These are phyloP conservation scores for Cylas formicarius DNA, from an alignment of 1,140 invertebrate species.

Conservation along the genomic window DNA sequence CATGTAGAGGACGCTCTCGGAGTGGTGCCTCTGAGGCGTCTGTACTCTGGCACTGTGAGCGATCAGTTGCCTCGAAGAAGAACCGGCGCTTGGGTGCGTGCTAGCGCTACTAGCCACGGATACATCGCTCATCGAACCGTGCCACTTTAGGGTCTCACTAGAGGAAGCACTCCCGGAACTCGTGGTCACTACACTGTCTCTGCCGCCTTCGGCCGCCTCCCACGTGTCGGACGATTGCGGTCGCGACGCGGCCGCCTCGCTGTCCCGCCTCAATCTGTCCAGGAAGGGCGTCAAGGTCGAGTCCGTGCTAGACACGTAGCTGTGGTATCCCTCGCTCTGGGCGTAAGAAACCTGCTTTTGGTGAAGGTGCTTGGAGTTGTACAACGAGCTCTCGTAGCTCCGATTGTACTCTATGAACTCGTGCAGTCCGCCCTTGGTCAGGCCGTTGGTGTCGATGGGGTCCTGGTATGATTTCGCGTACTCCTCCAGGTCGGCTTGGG, in stretches of 20 bases:
- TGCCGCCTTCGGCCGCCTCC: slow-evolving; percentile 53
- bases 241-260: slow-evolving; percentile 51
- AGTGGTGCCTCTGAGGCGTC: slow-evolving; percentile 72
- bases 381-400: slow-evolving; percentile 44
- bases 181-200: slow-evolving; percentile 62
- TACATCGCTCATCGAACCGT: slow-evolving; percentile 67
- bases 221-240: slow-evolving; percentile 42
- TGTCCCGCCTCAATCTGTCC: slow-evolving; percentile 57
- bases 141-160: slow-evolving; percentile 76
- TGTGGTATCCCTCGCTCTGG: slow-evolving; percentile 75
- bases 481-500: slow-evolving; percentile 63
- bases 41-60: slow-evolving; percentile 73
- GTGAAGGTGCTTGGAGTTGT: slow-evolving; percentile 48
- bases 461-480: slow-evolving; percentile 59
- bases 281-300: slow-evolving; percentile 72
- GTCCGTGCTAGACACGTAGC: slow-evolving; percentile 72
- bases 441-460: slow-evolving; percentile 19
- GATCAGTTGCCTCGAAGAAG: slow-evolving; percentile 54
- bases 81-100: slow-evolving; percentile 32
- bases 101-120: slow-evolving; percentile 53
- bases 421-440: slow-evolving; percentile 35
- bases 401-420: slow-evolving; percentile 43
- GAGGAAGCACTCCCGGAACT: slow-evolving; percentile 65
- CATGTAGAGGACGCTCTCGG: slow-evolving; percentile 70
- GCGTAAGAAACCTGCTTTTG: slow-evolving; percentile 71